A percentile compares a stretch with the other conserved stretches of the same genome.
Evolutionary conservation across 1,140 invertebrate species (phyloP).

Genomic region (Planococcus citri): DNA sequence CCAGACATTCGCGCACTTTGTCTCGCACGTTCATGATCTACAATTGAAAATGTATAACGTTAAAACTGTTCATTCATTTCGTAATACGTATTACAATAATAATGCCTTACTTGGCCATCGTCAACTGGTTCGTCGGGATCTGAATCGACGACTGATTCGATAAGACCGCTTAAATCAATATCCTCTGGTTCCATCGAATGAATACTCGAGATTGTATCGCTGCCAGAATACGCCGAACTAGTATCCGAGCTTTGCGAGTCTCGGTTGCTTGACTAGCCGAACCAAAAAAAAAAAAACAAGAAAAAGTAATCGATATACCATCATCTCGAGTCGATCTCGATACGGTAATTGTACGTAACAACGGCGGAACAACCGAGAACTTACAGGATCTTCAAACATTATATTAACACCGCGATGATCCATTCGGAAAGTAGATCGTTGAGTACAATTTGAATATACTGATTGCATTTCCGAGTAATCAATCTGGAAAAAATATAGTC

Average conservation of each 20-base stretch:
- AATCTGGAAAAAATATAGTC: not conserved
- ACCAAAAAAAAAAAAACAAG: constrained; percentile 7
- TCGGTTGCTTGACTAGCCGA: constrained; percentile 59
- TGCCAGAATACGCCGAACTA: constrained; percentile 87
- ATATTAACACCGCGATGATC: constrained; percentile 10
- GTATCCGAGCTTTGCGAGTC: constrained; percentile 85
- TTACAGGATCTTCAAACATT: constrained; percentile 14
- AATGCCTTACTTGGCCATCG: constrained; percentile 62
- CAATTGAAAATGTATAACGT: constrained; percentile 30
- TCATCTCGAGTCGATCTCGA: too few species aligned
- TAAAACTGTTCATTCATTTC: constrained; percentile 14
- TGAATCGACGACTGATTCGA: constrained; percentile 89
- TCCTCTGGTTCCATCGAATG: constrained; percentile 71
- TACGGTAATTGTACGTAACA: too few species aligned
- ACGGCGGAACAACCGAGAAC: not conserved
- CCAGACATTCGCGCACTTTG: constrained; percentile 88
- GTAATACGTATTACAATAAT: not conserved
- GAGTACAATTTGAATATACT: constrained; percentile 7
- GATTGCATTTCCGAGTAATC: constrained; percentile 13
- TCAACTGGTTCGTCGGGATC: constrained; percentile 88
- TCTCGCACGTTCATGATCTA: constrained; percentile 81
- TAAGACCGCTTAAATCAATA: constrained; percentile 79
- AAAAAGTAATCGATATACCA: too few species aligned
- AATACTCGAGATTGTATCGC: constrained; percentile 88
- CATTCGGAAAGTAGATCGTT: constrained; percentile 5